Evolutionary conservation across 1,140 invertebrate genomes (phyloP), one percentile per base, ranked within the genome.

Genomic region (Rhagoletis pomonella): DNA sequence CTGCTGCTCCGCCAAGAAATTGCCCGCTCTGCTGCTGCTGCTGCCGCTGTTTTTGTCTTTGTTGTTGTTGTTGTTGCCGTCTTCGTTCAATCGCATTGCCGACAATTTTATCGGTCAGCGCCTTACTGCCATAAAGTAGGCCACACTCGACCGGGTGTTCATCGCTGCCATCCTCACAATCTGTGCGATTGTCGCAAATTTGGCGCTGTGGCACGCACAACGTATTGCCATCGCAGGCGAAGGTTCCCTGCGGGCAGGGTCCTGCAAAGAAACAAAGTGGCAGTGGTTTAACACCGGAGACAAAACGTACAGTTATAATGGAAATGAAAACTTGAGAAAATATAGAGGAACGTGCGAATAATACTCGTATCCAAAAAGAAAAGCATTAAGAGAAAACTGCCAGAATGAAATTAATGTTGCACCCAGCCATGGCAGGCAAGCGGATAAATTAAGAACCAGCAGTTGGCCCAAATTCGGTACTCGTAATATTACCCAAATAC

Each of bases 151-250:
- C 86, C 4, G 89, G 87, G 87, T 93, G 89, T 91, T 96, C 96
- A 91, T 97, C 96, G 64, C 95, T 95, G 17, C 94, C 94, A 90
- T 96, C 94, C 10, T 94, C 94, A 94, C 97, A 98, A 90, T 97
- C 96, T 2, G 88, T 84, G 42, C 93, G 89, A 3, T 94, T 94
- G 91, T 97, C 95, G 92, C 96, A 97, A 87, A 96, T 94, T 89
- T 94, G 94, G 89, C 94, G 94, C 88, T 95, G 94, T 6, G 95
- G 94, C 6, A 97, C 94, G 91, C 97, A 97, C 81, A 95, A 94
- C n/a, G 94, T 94, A 87, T 95, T 96, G 85, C 95, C 94, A 10
- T 94, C 92, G 92, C 97, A 97, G 67, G 94, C 94, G 92, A 96
- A 97, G 77, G 96, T 95, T 88, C 96, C 95, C 64, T 94, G 92